Evolutionary conservation across 2,797 vertebrate species (phyloP).

Genomic region (Paratrypauchen microcephalus): DNA sequence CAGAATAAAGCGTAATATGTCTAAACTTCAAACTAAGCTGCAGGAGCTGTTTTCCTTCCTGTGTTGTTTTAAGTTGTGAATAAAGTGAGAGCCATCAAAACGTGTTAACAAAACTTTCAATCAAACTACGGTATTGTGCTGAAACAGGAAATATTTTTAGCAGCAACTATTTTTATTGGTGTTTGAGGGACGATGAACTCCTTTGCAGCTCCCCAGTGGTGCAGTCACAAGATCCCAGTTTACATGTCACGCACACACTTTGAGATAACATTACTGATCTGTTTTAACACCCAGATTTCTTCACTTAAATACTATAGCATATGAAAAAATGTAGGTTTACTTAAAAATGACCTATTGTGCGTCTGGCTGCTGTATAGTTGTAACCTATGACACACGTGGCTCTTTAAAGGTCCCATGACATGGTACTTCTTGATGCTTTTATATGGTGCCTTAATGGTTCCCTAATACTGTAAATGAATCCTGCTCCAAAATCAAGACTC

Average conservation of each 20-base stretch:
- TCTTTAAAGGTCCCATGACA: no score
- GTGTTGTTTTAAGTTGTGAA: neutral
- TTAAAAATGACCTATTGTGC: no score
- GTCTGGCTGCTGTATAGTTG: no score
- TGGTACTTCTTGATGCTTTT: no score
- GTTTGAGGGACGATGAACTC: neutral
- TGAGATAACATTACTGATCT: neutral
- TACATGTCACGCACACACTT: neutral
- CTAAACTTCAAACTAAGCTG: neutral
- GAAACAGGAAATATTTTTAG: neutral
- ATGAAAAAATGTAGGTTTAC: neutral
- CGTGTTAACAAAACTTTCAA: neutral
- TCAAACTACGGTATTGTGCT: neutral
- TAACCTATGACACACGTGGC: no score
- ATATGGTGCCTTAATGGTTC: no score
- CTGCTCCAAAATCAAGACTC: no score
- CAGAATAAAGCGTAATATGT: no score
- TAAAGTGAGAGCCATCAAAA: neutral
- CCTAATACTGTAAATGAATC: no score
- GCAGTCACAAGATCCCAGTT: neutral
- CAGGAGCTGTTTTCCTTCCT: neutral
- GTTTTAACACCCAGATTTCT: neutral
- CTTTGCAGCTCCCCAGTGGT: neutral
- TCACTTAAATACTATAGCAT: neutral
- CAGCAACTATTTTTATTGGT: neutral